A percentile compares a stretch with the other conserved stretches of the same genome.
Evolutionary conservation across 2,888 invertebrate species (phyloP).

Genomic region (Limenitis camilla): DNA sequence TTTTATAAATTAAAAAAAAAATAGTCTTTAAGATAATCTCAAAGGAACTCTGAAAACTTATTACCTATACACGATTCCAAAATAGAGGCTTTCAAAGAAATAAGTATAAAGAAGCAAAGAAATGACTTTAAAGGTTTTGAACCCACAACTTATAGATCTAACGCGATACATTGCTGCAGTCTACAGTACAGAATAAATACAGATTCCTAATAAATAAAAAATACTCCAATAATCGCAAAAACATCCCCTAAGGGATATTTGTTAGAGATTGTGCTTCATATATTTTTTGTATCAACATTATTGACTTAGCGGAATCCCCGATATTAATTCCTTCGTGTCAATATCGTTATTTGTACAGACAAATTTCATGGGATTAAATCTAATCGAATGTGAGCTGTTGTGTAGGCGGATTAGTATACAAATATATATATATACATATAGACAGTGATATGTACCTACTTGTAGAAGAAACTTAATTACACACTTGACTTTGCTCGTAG

Average conservation of each 20-base stretch:
- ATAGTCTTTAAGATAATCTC: too few relatives aligned
- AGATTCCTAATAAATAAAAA: not conserved
- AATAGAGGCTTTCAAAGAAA: too few relatives aligned
- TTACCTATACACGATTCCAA: too few relatives aligned
- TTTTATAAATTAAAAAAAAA: too few relatives aligned
- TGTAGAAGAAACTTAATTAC: too few relatives aligned
- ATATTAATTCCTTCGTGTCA: conserved; percentile 14
- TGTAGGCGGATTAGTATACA: not conserved
- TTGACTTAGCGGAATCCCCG: conserved; percentile 7
- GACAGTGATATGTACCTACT: not conserved
- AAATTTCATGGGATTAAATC: conserved; percentile 18
- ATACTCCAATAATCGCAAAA: not conserved
- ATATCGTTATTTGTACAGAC: conserved; percentile 13
- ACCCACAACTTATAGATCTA: too few relatives aligned
- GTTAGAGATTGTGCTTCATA: not conserved
- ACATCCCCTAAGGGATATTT: not conserved
- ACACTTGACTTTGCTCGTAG: too few relatives aligned
- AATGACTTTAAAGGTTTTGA: too few relatives aligned
- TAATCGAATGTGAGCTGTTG: conserved; percentile 3
- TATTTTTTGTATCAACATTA: conserved; percentile 13
- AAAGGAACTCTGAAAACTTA: too few relatives aligned
- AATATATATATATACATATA: not conserved
- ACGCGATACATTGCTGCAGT: too few relatives aligned
- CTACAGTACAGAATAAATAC: too few relatives aligned
- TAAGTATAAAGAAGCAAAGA: too few relatives aligned